Evolutionary conservation across 1,140 invertebrate species (phyloP).

Genomic region (Solen grandis): DNA sequence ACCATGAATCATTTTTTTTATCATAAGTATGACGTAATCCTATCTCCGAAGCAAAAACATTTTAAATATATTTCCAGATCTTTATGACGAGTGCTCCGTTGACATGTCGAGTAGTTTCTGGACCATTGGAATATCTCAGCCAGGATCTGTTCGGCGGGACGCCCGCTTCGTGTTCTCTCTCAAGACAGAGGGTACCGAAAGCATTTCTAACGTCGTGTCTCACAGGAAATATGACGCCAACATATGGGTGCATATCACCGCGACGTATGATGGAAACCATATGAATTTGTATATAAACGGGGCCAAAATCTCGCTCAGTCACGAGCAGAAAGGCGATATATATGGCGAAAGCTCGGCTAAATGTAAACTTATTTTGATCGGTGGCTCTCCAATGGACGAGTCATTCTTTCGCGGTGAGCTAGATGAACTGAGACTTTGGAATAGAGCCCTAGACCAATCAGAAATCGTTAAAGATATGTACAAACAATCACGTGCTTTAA

Average conservation of each 20-base stretch:
- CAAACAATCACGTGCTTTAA: neutral
- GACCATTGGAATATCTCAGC: conserved; percentile 55
- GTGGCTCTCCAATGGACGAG: conserved; percentile 38
- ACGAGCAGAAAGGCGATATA: conserved; percentile 52
- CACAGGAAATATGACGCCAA: conserved; percentile 53
- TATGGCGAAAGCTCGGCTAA: conserved; percentile 37
- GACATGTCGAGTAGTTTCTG: conserved; percentile 30
- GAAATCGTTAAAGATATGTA: conserved; percentile 46
- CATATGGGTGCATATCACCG: conserved; percentile 64
- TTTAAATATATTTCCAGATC: conserved; percentile 54
- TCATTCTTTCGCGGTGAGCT: conserved; percentile 43
- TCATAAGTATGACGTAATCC: no score
- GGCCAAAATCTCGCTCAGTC: conserved; percentile 54
- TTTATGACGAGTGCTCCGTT: conserved; percentile 57
- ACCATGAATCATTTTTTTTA: no score
- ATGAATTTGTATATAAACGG: conserved; percentile 68
- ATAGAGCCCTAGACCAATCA: conserved; percentile 8
- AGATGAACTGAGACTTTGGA: conserved; percentile 52
- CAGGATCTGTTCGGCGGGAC: conserved; percentile 32
- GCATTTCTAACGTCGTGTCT: conserved; percentile 34
- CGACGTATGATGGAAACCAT: conserved; percentile 57
- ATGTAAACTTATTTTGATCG: conserved; percentile 60
- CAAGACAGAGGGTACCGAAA: conserved; percentile 48
- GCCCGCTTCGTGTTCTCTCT: conserved; percentile 61
- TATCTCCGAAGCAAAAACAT: no score